Base-by-base conservation (phyloP, 2,113 vertebrate species). In the Oceanodroma tethys region DNA sequence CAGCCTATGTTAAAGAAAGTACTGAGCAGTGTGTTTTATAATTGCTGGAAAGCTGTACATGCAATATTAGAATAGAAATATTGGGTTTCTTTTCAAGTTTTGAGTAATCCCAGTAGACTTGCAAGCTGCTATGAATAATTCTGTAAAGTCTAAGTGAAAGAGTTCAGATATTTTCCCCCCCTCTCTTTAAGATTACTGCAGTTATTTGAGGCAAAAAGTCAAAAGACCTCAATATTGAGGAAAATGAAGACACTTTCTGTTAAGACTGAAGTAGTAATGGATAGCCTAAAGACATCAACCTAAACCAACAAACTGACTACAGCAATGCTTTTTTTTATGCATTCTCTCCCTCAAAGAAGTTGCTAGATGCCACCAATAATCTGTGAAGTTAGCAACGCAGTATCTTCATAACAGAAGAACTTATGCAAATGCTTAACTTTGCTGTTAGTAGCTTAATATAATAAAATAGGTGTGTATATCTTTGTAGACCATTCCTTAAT, bases 51-150 rank as follows among this genome's bases (percentile, higher is more conserved):
- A 96, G 68, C 65, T 85, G 26, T 81, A 76, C 43, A 10, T 45
- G 20, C 59, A 50, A 32, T 71, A 65, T 94, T 85, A 70, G 88
- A 89, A 66, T 38, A 79, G 84, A 96, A 92, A 92, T 91, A 86
- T 19, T 91, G 18, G 11, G 48, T 94, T 95, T 95, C 68, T 78
- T 95, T 94, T 96, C 43, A 86, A 73, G 63, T 83, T 91, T 87
- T 75, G 59, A 93, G 38, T 89, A 88, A 93, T 92, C 94, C 75
- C 93, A 85, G 59, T 16, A 73, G 93, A 82, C 47, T 63, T 52
- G 53, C 29, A 76, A 73, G 67, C 43, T 93, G 34, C 76, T 82
- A 9, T 93, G 89, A 94, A 81, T 86, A 91, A 83, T 88, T 84
- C 81, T 56, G 16, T 76, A 34, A 91, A 90, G 29, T 68, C 45